Evolutionary conservation across 2,888 invertebrate genomes (phyloP), one percentile per base, ranked within the genome.

Genomic region (Pilophorus perplexus): DNA sequence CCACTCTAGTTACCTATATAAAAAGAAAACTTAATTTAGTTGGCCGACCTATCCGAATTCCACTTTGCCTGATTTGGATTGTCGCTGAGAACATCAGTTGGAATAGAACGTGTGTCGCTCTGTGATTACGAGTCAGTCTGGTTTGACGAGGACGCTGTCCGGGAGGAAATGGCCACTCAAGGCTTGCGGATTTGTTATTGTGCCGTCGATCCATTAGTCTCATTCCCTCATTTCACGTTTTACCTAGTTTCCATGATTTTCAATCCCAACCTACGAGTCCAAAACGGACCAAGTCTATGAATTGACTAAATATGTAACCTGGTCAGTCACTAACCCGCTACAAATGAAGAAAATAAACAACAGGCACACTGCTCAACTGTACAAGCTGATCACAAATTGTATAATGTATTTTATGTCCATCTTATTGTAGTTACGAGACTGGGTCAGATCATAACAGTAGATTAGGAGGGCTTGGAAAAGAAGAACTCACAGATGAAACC

Each of bases 401-500:
- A n/a, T n/a, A n/a, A n/a, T n/a, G n/a, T n/a, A n/a, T n/a, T n/a
- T n/a, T n/a, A n/a, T n/a, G 14, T 42, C 14, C 8, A 14, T 42
- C 14, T 42, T 20, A 20, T 14, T 22, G 18, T n/a, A 52, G 52
- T 28, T 52, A 52, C 28, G 52, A 52, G 28, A 50, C 25, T 10
- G 54, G 54, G 54, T 10, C 37, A 18, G 55, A 38, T 8, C 16
- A 14, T 6, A 18, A 16, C 5, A 38, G 20, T 22, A 37, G 38
- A 27, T 18, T 55, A 38, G 38, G 18, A 1, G 55, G 23, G 5
- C 12, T n/a, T n/a, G 59, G 25, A 40, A 27, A 8, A 18, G 62
- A 62, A 28, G 62, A 27, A 8, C 74, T 84, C 66, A 82, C 82
- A 33, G 82, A 85, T 57, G 85, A 86, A 64, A 84, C 84, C 0